Evolutionary conservation across 2,113 vertebrate species (phyloP).

Genomic region (Azemiops feae): DNA sequence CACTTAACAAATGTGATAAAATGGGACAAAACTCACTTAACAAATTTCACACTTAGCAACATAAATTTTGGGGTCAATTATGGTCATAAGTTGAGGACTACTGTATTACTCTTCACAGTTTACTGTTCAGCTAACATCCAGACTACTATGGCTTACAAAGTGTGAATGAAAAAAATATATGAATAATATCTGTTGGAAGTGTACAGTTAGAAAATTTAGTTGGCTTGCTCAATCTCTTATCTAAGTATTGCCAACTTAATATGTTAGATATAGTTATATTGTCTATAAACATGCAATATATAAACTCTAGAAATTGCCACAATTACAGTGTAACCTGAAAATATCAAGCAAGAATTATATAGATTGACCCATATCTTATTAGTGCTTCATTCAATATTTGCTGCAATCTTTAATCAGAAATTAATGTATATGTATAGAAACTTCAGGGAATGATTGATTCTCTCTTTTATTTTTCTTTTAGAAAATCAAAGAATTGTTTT

Average conservation of each 20-base stretch:
- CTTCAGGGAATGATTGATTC: not conserved
- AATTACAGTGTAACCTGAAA: not conserved
- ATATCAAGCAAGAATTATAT: not conserved
- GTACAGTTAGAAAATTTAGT: not conserved
- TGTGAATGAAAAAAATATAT: not conserved
- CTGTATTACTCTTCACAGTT: not conserved
- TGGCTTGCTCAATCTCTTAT: not conserved
- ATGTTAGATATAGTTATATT: not conserved
- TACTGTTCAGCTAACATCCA: not conserved
- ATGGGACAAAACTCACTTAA: too few relatives aligned
- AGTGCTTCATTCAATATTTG: not conserved
- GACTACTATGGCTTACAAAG: not conserved
- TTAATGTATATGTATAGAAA: not conserved
- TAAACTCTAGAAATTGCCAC: not conserved
- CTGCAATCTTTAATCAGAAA: not conserved
- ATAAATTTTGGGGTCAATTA: not conserved
- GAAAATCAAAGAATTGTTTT: not conserved
- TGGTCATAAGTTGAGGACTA: not conserved
- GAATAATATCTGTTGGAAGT: not conserved
- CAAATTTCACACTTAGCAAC: not conserved
- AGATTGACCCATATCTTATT: not conserved
- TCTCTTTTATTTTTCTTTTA: not conserved
- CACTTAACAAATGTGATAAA: too few relatives aligned
- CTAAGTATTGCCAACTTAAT: not conserved
- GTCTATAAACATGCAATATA: not conserved